phyloP scores from a whole-genome alignment of 2,113 vertebrate species.

The Crotalus horridus region DNA sequence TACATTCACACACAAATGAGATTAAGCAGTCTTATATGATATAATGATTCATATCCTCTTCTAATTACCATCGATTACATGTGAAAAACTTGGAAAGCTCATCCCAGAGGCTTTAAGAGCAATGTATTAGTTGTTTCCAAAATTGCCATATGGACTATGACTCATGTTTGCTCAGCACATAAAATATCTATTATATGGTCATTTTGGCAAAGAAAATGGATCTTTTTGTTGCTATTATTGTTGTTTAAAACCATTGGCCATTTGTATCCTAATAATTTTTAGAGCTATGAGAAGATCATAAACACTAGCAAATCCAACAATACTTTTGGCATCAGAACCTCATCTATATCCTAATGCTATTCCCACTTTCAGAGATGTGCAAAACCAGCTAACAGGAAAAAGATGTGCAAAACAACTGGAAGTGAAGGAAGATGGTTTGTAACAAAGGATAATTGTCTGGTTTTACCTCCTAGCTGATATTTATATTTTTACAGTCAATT shows the following conservation, averaged over 20 bases:
- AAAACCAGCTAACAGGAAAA: constrained; percentile 52
- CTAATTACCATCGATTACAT: constrained; percentile 56
- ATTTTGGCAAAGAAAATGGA: constrained; percentile 48
- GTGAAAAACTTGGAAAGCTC: constrained; percentile 51
- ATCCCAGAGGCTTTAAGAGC: constrained; percentile 45
- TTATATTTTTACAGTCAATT: neutral
- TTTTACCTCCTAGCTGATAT: neutral
- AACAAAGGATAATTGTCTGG: neutral
- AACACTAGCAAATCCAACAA: constrained; percentile 55
- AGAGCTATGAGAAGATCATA: constrained; percentile 46
- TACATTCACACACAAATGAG: neutral
- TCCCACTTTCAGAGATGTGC: constrained; percentile 38
- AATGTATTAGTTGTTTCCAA: constrained; percentile 39
- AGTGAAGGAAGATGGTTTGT: neutral
- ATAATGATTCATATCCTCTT: constrained; percentile 56
- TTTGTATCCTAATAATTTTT: constrained; percentile 49
- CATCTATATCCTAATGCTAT: constrained; percentile 32
- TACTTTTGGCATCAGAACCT: constrained; percentile 41
- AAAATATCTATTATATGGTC: constrained; percentile 45
- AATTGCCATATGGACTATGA: constrained; percentile 53
- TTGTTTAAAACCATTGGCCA: constrained; percentile 5
- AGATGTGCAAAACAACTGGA: constrained; percentile 53
- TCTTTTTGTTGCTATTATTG: constrained; percentile 31
- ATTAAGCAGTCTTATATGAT: constrained; percentile 22
- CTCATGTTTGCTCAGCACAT: constrained; percentile 54